phyloP scores from a whole-genome alignment of 2,113 vertebrate species.

The Callospermophilus lateralis region DNA sequence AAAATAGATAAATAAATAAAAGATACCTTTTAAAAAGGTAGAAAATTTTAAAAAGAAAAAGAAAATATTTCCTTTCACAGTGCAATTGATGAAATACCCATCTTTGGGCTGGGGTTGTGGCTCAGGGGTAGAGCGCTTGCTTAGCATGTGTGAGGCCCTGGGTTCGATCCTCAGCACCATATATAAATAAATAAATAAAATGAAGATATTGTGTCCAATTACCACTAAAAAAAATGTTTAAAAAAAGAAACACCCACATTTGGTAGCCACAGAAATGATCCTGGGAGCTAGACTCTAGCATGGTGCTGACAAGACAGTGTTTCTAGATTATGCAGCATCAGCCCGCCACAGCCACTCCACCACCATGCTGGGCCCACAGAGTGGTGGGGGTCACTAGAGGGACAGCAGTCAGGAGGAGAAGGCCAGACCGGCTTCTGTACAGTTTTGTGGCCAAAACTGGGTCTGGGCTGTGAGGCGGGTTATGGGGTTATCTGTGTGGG shows the following conservation, averaged over 20 bases:
- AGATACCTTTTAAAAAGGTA: no score
- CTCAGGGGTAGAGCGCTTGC: no score
- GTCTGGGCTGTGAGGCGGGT: background rate
- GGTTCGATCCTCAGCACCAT: no score
- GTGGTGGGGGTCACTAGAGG: fast-evolving
- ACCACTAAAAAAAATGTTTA: no score
- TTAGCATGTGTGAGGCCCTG: no score
- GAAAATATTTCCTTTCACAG: background rate
- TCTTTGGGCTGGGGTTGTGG: no score
- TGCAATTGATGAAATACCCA: background rate
- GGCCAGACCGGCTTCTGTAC: background rate
- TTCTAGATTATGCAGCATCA: background rate
- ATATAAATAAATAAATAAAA: no score
- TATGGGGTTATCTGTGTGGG: background rate
- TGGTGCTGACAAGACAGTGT: background rate
- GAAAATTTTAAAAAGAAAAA: no score
- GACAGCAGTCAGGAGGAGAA: background rate
- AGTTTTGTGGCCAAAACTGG: background rate
- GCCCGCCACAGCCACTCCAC: background rate
- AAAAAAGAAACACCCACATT: background rate
- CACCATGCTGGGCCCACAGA: background rate
- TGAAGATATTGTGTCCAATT: no score
- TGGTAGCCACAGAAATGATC: background rate
- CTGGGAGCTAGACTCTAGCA: background rate
- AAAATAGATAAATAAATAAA: no score